Evolutionary conservation across 2,797 vertebrate genomes (phyloP).

Genomic region (Acanthopagrus latus): DNA sequence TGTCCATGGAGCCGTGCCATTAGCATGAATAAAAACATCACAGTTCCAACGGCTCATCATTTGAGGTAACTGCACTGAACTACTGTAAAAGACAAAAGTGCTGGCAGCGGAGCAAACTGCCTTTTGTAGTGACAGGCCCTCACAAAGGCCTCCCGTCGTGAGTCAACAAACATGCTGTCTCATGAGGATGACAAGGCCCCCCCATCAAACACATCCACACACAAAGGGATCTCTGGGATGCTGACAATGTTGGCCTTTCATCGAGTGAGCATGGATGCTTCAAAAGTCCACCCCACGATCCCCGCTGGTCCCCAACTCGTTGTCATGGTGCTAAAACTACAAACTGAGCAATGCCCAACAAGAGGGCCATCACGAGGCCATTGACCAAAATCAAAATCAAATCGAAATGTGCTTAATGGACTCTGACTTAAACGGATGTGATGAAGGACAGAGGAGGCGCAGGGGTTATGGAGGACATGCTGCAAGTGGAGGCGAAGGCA

Average conservation of each 20-base stretch:
- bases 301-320: conserved; percentile 53
- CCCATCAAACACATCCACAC: conserved; percentile 76
- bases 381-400: conserved; percentile 59
- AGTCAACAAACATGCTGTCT: conserved; percentile 81
- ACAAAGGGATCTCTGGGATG: conserved; percentile 84
- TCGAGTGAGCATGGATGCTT: conserved; percentile 68
- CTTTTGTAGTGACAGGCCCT: conserved; percentile 65
- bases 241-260: conserved; percentile 85
- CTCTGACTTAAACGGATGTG: conserved; percentile 44
- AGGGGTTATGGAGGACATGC: conserved; percentile 15
- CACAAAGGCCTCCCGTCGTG: conserved; percentile 73
- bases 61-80: conserved; percentile 34
- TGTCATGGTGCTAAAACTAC: conserved; percentile 81
- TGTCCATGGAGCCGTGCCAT: not conserved
- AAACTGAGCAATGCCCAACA: conserved; percentile 69
- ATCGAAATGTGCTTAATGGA: conserved; percentile 59
- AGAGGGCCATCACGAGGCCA: conserved; percentile 49
- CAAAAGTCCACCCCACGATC: conserved; percentile 68
- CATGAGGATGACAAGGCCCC: conserved; percentile 80
- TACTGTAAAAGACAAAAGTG: conserved; percentile 51
- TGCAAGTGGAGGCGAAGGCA: conserved; percentile 2
- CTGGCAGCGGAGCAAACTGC: conserved; percentile 71
- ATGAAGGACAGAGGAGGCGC: not conserved
- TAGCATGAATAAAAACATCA: conserved; percentile 32
- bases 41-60: conserved; percentile 22